These are phyloP conservation scores for Lagopus leucura DNA, from an alignment of 2,113 vertebrate species.

Conservation along the genomic window DNA sequence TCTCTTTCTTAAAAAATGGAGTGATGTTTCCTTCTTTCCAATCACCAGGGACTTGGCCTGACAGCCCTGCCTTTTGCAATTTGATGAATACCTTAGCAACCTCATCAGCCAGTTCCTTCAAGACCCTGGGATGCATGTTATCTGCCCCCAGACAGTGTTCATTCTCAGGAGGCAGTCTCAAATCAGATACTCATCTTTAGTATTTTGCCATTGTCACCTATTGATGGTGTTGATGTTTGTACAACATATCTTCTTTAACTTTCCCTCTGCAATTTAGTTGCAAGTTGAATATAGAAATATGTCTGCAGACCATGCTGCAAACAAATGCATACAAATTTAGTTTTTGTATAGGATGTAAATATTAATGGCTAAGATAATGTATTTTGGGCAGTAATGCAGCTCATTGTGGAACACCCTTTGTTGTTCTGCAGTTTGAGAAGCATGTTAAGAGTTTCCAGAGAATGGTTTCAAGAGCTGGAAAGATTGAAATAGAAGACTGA, in stretches of 20 bases:
- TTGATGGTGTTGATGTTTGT: not conserved
- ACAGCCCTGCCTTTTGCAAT: no score
- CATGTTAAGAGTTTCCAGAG: not conserved
- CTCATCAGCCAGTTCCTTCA: no score
- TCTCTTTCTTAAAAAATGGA: no score
- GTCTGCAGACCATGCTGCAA: not conserved
- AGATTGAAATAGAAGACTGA: not conserved
- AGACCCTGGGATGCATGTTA: no score
- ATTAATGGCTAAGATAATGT: not conserved
- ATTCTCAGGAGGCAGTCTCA: no score
- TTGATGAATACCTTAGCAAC: no score
- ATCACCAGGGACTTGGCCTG: no score
- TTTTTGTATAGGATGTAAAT: not conserved
- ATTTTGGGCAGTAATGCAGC: not conserved
- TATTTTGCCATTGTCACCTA: not conserved
- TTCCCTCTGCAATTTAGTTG: not conserved
- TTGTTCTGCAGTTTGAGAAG: not conserved
- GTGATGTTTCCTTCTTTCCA: no score
- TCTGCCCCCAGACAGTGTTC: no score
- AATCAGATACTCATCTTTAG: not conserved
- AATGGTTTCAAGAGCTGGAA: not conserved
- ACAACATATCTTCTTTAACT: not conserved
- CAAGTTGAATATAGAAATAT: not conserved
- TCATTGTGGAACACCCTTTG: not conserved
- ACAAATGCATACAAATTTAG: not conserved